Evolutionary conservation across 2,797 vertebrate genomes (phyloP), one percentile per base, ranked within the genome.

Genomic region (Tympanoctomys barrerae): DNA sequence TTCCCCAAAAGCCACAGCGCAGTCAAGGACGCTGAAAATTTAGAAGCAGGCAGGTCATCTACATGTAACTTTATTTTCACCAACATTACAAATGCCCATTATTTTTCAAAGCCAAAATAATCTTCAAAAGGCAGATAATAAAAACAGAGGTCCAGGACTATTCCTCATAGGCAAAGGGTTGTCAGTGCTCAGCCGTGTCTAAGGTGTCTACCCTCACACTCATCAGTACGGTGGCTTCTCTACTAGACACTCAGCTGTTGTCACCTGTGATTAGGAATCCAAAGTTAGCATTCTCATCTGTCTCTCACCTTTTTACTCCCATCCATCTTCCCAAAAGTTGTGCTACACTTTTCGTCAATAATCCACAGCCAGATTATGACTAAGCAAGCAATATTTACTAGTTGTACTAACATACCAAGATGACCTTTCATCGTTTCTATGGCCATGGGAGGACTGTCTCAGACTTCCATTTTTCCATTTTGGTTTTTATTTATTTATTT

Each of bases 61-160:
- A 31, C 19, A 57, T 39, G 13, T 82, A 31, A 57, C 26, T 68
- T 4, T 64, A 52, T 8, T 85, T 92, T 94, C 52, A 92, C 54
- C 46, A 62, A 46, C 49, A 73, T 42, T 83, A 85, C 39, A 85
- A 14, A 89, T 24, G 16, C 36, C 33, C 66, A 46, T 61, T 84
- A 66, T 46, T 94, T 94, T 49, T 19, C 73, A 61, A 95, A 94
- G n/a, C 75, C 49, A 88, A 68, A 87, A 68, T 62, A 33, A 87
- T 87, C 90, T 39, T 80, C 54, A 62, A 2, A 80, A 78, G 18
- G 3, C 28, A 85, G 9, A 22, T 70, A 80, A 90, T 68, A 89
- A 90, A 87, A 93, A 62, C 14, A 70, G 90, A 94, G 49, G 80
- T 22, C 7, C 31, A 91, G 68, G 8, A 3, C 31, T 75, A 39